A percentile compares a stretch with the other conserved stretches of the same genome.
These are phyloP conservation scores for Ichneumon xanthorius DNA, from an alignment of 2,888 invertebrate genomes.

Conservation along the genomic window DNA sequence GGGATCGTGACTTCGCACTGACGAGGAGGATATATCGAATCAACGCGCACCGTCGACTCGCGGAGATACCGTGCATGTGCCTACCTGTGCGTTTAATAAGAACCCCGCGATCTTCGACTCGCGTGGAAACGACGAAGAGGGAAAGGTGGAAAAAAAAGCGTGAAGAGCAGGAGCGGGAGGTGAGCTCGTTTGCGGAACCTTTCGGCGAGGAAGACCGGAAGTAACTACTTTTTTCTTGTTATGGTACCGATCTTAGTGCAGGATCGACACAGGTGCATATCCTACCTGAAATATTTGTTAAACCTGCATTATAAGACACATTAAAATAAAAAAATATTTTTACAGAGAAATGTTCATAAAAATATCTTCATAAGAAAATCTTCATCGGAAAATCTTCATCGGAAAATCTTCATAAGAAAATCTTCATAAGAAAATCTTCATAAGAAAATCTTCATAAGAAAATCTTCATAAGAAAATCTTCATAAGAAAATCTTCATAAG, in stretches of 20 bases:
- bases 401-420: too few relatives aligned
- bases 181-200: conserved; percentile 18
- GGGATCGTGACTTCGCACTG: conserved; percentile 67
- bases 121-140: conserved; percentile 32
- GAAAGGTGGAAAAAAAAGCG: conserved; percentile 53
- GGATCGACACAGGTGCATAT: too few relatives aligned
- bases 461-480: too few relatives aligned
- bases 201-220: conserved; percentile 28
- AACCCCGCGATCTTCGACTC: conserved; percentile 35
- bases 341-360: too few relatives aligned
- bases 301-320: too few relatives aligned
- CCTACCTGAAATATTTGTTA: too few relatives aligned
- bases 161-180: conserved; percentile 34
- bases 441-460: too few relatives aligned
- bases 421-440: too few relatives aligned
- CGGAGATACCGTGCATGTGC: conserved; percentile 51
- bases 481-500: too few relatives aligned
- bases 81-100: conserved; percentile 56
- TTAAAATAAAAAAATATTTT: too few relatives aligned
- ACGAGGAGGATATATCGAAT: conserved; percentile 64
- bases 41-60: conserved; percentile 54
- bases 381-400: too few relatives aligned
- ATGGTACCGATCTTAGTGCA: background rate
- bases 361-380: too few relatives aligned
- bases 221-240: background rate